Percentiles rank a stretch among this genome's conserved stretches.
phyloP scores from a whole-genome alignment of 2,113 vertebrate genomes.

The Murina feae region DNA sequence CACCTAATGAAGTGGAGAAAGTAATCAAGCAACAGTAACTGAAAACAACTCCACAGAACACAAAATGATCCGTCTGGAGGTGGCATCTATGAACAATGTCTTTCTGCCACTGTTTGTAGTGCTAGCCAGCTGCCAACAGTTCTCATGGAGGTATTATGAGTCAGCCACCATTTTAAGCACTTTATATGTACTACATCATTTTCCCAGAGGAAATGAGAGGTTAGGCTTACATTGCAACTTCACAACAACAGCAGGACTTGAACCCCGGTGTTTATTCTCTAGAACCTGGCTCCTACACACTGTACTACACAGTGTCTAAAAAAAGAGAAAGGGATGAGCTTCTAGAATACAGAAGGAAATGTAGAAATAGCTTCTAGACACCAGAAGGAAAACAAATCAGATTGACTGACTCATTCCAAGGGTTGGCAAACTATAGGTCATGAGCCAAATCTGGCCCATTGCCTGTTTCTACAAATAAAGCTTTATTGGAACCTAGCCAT shows the following conservation, averaged over 20 bases:
- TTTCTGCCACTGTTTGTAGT: background rate
- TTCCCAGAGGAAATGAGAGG: background rate
- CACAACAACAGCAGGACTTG: background rate
- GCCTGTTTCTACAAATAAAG: conserved; percentile 12
- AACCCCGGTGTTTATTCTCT: background rate
- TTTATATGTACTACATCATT: background rate
- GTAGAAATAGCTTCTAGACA: background rate
- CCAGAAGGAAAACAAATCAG: background rate
- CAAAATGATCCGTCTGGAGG: background rate
- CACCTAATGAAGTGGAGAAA: background rate
- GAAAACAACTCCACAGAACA: background rate
- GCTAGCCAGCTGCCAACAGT: background rate
- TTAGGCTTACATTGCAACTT: background rate
- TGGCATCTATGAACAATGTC: background rate
- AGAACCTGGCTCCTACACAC: background rate
- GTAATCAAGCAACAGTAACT: background rate
- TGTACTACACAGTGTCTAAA: background rate
- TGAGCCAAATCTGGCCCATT: background rate
- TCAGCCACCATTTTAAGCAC: background rate
- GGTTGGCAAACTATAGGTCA: background rate
- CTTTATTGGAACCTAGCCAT: background rate
- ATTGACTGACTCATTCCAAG: background rate
- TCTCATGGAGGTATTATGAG: background rate
- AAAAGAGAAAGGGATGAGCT: background rate
- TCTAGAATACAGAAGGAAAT: background rate